Evolutionary conservation across 2,888 invertebrate species (phyloP).

Genomic region (Cotesia congregata): DNA sequence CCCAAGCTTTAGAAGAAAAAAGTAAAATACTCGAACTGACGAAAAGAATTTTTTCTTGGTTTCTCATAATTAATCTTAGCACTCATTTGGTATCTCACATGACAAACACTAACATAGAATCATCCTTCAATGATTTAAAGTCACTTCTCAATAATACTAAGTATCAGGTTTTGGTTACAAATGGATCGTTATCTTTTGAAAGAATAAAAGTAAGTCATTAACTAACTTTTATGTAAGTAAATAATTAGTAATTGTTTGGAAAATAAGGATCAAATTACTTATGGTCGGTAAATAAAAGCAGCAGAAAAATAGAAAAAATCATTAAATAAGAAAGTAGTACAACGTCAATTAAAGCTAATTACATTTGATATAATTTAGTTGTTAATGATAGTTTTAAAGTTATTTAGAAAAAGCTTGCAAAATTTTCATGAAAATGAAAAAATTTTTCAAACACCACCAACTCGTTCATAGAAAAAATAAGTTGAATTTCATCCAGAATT

Average conservation of each 20-base stretch:
- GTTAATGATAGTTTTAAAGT: too few species aligned
- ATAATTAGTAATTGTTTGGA: not conserved
- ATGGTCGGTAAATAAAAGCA: too few species aligned
- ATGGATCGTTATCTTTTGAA: conserved; percentile 4
- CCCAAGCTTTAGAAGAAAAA: conserved; percentile 6
- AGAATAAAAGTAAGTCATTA: not conserved
- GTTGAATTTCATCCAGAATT: too few species aligned
- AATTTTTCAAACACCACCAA: too few species aligned
- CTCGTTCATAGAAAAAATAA: too few species aligned
- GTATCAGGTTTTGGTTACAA: not conserved
- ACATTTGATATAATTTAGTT: too few species aligned
- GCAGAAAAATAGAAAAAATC: too few species aligned
- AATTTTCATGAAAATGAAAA: too few species aligned
- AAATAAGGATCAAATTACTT: not conserved
- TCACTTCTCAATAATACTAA: conserved; percentile 4
- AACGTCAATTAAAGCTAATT: too few species aligned
- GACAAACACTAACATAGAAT: not conserved
- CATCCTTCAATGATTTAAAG: not conserved
- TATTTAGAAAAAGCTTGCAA: too few species aligned
- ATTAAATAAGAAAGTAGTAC: too few species aligned
- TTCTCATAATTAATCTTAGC: not conserved
- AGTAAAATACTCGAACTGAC: not conserved
- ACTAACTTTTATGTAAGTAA: not conserved
- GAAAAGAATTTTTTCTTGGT: conserved; percentile 10
- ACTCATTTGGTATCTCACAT: not conserved